Percentiles rank a stretch among this genome's conserved stretches.
phyloP scores from a whole-genome alignment of 92 coral and sea anemone species.

The Actinostola sp. region DNA sequence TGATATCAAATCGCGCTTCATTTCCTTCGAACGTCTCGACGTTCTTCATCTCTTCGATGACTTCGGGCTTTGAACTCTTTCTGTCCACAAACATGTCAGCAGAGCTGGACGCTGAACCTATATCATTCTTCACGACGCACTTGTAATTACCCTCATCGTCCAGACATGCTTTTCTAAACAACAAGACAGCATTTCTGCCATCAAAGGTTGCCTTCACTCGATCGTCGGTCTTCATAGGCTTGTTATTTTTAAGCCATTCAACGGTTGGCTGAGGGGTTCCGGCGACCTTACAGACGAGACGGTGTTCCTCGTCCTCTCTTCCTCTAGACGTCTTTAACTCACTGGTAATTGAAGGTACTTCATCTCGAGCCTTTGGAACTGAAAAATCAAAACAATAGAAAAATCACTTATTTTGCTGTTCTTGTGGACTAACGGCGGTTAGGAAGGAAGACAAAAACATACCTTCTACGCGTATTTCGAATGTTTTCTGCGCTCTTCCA shows the following conservation, averaged over 20 bases:
- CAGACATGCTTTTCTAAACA: conserved; percentile 36
- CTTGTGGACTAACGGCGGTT: too few species aligned
- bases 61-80: conserved; percentile 57
- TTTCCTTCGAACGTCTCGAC: conserved; percentile 50
- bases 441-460: not conserved
- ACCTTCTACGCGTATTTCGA: conserved; percentile 83
- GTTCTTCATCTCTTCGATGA: conserved; percentile 56
- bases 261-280: conserved; percentile 78
- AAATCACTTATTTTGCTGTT: not conserved
- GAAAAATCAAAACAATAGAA: not conserved
- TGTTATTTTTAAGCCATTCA: conserved; percentile 75
- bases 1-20: conserved; percentile 78
- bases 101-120: conserved; percentile 64
- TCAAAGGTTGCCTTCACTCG: conserved; percentile 55
- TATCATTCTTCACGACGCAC: conserved; percentile 65
- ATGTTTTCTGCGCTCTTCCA: conserved; percentile 80
- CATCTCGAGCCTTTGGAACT: conserved; percentile 58
- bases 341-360: conserved; percentile 50
- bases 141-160: conserved; percentile 69
- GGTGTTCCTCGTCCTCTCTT: conserved; percentile 62
- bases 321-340: conserved; percentile 59
- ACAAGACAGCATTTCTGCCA: conserved; percentile 53
- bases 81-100: conserved; percentile 67
- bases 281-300: conserved; percentile 60
- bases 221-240: conserved; percentile 37